Percentiles rank a stretch among this genome's conserved stretches.
Conservation (phyloP, 2,113 vertebrate species). For the Pardalotus punctatus region DNA sequence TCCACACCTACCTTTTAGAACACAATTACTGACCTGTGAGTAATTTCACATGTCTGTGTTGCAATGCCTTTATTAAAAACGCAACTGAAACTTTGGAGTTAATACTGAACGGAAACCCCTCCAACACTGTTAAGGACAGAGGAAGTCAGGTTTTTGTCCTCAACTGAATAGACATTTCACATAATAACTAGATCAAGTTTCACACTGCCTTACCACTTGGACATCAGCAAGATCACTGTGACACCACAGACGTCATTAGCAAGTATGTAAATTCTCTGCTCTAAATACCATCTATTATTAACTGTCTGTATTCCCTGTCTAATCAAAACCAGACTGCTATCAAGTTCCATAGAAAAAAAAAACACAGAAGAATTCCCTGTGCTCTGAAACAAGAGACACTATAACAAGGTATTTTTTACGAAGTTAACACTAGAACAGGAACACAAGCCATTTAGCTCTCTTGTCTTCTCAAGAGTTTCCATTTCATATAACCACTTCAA, state of each 20-base stretch:
- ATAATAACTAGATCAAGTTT: not conserved
- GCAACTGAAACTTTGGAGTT: not conserved
- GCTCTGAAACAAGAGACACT: conserved; percentile 25
- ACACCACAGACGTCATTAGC: not conserved
- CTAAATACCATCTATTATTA: conserved; percentile 59
- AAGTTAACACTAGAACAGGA: conserved; percentile 9
- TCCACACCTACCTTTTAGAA: not conserved
- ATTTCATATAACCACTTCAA: not conserved
- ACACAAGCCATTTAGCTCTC: conserved; percentile 14
- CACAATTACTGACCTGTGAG: not conserved
- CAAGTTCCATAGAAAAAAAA: conserved; percentile 25
- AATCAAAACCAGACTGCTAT: conserved; percentile 53
- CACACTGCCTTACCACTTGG: not conserved
- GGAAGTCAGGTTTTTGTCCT: not conserved
- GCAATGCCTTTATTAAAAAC: not conserved
- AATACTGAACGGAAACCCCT: not conserved
- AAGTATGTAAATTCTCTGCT: conserved; percentile 37
- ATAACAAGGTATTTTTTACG: conserved; percentile 46
- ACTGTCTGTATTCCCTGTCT: conserved; percentile 31
- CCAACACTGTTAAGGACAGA: not conserved
- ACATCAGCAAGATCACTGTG: not conserved
- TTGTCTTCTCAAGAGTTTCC: not conserved
- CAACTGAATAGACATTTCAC: not conserved
- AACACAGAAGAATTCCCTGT: conserved; percentile 11
- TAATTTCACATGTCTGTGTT: not conserved